Percentiles rank a stretch among this genome's conserved stretches.
Evolutionary conservation across 2,113 vertebrate species (phyloP).

Genomic region (zebrafish (Danio rerio)): GRCz12tu NC_133188.1:31742001-31742500

Average conservation of each 20-base stretch:
- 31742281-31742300: constrained; percentile 30
- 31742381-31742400: constrained; percentile 48
- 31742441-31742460: not conserved
- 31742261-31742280: constrained; percentile 43
- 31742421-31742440: not conserved
- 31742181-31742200: constrained; percentile 61
- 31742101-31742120: constrained; percentile 66
- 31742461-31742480: not conserved
- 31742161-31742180: constrained; percentile 64
- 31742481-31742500: not conserved
- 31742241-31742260: constrained; percentile 1
- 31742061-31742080: constrained; percentile 65
- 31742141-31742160: constrained; percentile 61
- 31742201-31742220: constrained; percentile 50
- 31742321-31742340: constrained; percentile 5
- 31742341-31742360: constrained; percentile 9
- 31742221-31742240: constrained; percentile 40
- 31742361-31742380: constrained; percentile 24
- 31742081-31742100: constrained; percentile 68
- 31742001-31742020: constrained; percentile 52
- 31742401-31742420: not conserved
- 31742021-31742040: constrained; percentile 59
- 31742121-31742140: constrained; percentile 61
- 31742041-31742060: constrained; percentile 60
- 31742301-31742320: not conserved